Evolutionary conservation across 2,888 invertebrate species (phyloP).

Genomic region (Drosophila kambysellisi): DNA sequence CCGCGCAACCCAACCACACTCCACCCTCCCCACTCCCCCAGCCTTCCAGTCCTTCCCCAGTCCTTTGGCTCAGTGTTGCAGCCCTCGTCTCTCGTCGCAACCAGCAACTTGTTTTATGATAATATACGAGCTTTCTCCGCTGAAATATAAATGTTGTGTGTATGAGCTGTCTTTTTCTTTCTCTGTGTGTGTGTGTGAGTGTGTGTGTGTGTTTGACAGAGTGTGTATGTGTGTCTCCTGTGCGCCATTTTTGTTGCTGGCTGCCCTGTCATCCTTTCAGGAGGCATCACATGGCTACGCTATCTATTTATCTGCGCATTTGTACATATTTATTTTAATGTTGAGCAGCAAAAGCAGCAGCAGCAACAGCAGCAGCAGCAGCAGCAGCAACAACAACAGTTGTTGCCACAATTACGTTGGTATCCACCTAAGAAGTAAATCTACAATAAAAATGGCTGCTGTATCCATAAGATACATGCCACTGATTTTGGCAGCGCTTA

Average conservation of each 20-base stretch:
- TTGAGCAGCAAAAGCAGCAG: slow-evolving; percentile 53
- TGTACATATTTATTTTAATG: slow-evolving; percentile 83
- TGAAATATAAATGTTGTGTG: slow-evolving; percentile 84
- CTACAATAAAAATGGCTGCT: slow-evolving; percentile 75
- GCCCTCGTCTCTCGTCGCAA: slow-evolving; percentile 45
- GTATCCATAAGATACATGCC: slow-evolving; percentile 78
- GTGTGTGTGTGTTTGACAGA: slow-evolving; percentile 24
- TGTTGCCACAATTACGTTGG: slow-evolving; percentile 73
- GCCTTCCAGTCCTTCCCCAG: not conserved
- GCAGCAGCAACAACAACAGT: slow-evolving; percentile 12
- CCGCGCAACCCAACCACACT: slow-evolving; percentile 35
- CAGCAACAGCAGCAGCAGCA: slow-evolving; percentile 22
- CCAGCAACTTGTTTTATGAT: slow-evolving; percentile 84
- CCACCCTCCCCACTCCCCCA: slow-evolving; percentile 14
- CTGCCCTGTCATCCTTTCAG: slow-evolving; percentile 57
- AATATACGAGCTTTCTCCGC: slow-evolving; percentile 85
- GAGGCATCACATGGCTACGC: slow-evolving; percentile 64
- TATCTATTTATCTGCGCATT: slow-evolving; percentile 76
- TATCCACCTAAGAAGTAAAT: slow-evolving; percentile 68
- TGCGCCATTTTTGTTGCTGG: slow-evolving; percentile 73
- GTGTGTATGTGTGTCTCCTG: slow-evolving; percentile 48
- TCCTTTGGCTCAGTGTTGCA: slow-evolving; percentile 16
- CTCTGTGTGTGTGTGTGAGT: slow-evolving; percentile 27
- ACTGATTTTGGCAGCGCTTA: slow-evolving; percentile 78
- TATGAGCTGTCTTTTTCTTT: slow-evolving; percentile 64